These are phyloP conservation scores for Trematomus bernacchii DNA, from an alignment of 2,797 vertebrate genomes.

Conservation along the genomic window DNA sequence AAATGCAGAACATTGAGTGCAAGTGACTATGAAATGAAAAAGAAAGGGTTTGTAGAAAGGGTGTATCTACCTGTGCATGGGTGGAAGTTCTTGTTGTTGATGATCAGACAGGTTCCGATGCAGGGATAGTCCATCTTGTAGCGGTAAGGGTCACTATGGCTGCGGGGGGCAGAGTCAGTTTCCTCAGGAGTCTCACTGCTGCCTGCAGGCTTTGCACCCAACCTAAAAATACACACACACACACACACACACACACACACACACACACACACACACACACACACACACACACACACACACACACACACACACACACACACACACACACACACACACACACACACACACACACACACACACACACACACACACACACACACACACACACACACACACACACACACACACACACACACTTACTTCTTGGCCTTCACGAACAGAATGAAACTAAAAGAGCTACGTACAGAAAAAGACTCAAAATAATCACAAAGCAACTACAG, in stretches of 20 bases:
- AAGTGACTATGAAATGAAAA: neutral
- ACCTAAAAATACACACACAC: neutral
- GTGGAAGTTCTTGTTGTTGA: slow-evolving; percentile 80
- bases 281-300: no score
- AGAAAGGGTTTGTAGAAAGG: neutral
- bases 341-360: no score
- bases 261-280: neutral
- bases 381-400: no score
- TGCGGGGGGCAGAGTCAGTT: neutral
- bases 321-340: no score
- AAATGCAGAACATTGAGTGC: neutral
- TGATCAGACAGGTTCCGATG: slow-evolving; percentile 71
- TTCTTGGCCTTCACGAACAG: no score
- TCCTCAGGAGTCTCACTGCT: slow-evolving; percentile 4
- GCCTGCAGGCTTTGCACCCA: neutral
- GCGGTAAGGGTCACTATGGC: slow-evolving; percentile 28
- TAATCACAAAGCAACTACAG: no score
- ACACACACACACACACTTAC: neutral
- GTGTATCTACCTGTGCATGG: slow-evolving; percentile 25
- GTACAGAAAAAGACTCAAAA: no score
- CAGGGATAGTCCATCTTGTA: slow-evolving; percentile 73
- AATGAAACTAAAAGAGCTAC: no score
- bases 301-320: no score
- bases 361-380: no score
- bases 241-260: neutral